Percentiles rank a stretch among this genome's conserved stretches.
Conservation (phyloP, 2,113 vertebrate species). For the Saimiri boliviensis region DNA sequence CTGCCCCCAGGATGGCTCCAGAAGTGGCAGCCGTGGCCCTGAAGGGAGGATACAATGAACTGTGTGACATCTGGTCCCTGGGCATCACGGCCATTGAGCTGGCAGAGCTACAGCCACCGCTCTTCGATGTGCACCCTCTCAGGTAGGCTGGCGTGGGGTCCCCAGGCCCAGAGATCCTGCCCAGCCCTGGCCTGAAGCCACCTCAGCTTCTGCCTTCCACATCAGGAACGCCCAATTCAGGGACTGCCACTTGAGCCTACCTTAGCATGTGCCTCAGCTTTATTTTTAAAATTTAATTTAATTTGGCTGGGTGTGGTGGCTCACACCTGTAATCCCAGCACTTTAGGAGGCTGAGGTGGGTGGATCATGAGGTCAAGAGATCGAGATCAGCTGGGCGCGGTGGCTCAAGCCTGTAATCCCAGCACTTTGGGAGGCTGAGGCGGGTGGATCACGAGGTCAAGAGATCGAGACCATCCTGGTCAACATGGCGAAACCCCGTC, state of each 20-base stretch:
- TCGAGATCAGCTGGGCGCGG: too few species aligned
- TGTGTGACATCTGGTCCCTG: slow-evolving; percentile 95
- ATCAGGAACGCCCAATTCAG: neutral
- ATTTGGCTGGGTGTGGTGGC: too few species aligned
- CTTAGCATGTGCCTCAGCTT: fast-evolving
- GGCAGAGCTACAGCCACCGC: slow-evolving; percentile 91
- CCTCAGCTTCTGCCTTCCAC: neutral
- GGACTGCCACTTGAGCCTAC: neutral
- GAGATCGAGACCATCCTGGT: too few species aligned
- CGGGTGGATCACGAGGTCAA: too few species aligned
- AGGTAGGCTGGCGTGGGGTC: slow-evolving; percentile 78
- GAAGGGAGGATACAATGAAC: slow-evolving; percentile 94
- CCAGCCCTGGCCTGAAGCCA: neutral
- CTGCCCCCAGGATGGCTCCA: slow-evolving; percentile 92
- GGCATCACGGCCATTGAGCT: slow-evolving; percentile 95
- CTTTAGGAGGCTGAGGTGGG: too few species aligned
- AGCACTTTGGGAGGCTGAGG: too few species aligned
- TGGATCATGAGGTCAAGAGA: too few species aligned
- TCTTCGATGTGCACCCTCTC: slow-evolving; percentile 94
- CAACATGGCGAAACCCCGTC: too few species aligned
- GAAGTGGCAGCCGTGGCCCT: slow-evolving; percentile 94
- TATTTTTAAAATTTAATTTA: too few species aligned
- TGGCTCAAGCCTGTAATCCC: too few species aligned
- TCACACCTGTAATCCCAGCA: too few species aligned
- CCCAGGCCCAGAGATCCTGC: neutral